A percentile compares a stretch with the other conserved stretches of the same genome.
These are phyloP conservation scores for Gadus macrocephalus DNA, from an alignment of 2,113 vertebrate species.

Conservation along the genomic window DNA sequence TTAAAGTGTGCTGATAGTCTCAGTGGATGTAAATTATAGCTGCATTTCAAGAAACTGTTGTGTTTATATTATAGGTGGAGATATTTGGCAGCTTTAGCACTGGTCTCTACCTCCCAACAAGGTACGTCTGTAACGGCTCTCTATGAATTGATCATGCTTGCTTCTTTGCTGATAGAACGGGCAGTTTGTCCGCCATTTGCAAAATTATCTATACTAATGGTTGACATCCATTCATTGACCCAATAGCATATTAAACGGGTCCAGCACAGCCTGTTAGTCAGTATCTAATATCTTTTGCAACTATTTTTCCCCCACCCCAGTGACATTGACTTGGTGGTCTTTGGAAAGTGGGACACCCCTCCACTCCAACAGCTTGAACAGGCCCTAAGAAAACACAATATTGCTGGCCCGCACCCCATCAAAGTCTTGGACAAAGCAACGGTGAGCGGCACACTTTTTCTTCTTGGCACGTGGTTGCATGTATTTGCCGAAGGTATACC, in stretches of 20 bases:
- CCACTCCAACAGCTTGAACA: constrained; percentile 92
- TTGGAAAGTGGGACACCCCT: constrained; percentile 93
- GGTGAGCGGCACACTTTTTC: constrained; percentile 65
- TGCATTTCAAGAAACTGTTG: neutral
- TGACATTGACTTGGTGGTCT: constrained; percentile 97
- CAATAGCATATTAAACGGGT: neutral
- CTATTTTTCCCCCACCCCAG: constrained; percentile 53
- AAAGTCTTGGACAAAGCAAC: constrained; percentile 98
- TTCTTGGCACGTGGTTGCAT: no score
- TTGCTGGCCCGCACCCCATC: constrained; percentile 87
- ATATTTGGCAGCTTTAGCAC: constrained; percentile 99
- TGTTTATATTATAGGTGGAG: constrained; percentile 79
- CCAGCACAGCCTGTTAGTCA: neutral
- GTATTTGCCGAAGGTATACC: no score
- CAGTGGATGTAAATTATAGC: no score
- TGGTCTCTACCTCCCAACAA: constrained; percentile 95
- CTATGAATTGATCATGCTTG: no score
- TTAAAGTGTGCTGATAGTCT: no score
- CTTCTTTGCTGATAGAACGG: no score
- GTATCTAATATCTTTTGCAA: neutral
- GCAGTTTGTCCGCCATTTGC: no score
- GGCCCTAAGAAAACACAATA: constrained; percentile 86
- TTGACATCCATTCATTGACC: neutral
- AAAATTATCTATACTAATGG: no score
- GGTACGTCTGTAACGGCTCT: constrained; percentile 63